Evolutionary conservation across 2,888 invertebrate genomes (phyloP), one percentile per base, ranked within the genome.

Genomic region (Tiliacea aurago): DNA sequence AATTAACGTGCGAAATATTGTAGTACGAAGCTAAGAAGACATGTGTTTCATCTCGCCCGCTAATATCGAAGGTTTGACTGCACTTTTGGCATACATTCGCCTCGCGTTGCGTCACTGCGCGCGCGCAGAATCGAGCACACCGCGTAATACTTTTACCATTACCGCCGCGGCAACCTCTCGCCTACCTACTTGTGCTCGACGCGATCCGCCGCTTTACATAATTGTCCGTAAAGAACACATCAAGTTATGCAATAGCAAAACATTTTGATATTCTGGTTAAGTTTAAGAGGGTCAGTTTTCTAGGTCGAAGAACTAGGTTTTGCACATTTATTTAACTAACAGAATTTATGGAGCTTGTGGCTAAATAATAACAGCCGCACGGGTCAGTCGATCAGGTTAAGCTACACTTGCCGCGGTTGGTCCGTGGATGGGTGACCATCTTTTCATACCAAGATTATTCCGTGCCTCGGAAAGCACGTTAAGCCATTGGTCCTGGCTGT

Each of bases 21-120:
- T 74, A 82, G 72, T 75, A 67, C 41, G 49, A 78, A 59, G 4
- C 51, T 43, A 55, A 63, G 37, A 53, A 84, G 70, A 83, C 61
- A 66, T 65, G 69, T 80, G 76, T 78, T 80, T 74, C 64, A 81
- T 81, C 77, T 83, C 73, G 67, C 59, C 51, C 80, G 65, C 63
- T 66, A 84, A 80, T 76, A 80, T 81, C 84, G 91, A 92, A 93
- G 94, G 93, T 92, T 93, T 88, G 91, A 89, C 91, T 96, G 95
- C 95, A 95, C 92, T 95, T 95, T 95, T 95, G 95, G 95, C 96
- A 95, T 93, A 96, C 94, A 95, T 96, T 95, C 92, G 93, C 92
- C 73, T 70, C 82, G 76, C 76, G 89, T 95, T 95, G 95, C 95
- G 93, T 95, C 93, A 94, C 84, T 83, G 86, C 87, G 88, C 89